Evolutionary conservation across 2,888 invertebrate species (phyloP).

Genomic region (Pristionchus japonicus): DNA sequence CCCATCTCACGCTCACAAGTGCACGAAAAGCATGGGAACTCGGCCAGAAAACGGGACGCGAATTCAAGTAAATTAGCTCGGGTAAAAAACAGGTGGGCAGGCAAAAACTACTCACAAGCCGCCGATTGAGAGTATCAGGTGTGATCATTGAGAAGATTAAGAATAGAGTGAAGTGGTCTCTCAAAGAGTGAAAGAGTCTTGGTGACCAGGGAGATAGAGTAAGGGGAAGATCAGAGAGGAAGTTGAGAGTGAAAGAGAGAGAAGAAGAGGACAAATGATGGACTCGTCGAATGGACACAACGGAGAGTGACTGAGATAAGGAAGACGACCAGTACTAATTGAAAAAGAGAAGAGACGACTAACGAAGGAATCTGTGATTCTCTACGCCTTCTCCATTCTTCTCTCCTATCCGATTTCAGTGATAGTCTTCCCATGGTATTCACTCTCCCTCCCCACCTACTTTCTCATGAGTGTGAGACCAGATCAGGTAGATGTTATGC

Average conservation of each 20-base stretch:
- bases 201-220: not conserved
- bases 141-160: not conserved
- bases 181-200: not conserved
- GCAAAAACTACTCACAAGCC: slow-evolving; percentile 14
- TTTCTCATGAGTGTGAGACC: not conserved
- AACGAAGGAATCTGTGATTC: slow-evolving; percentile 19
- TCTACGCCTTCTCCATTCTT: not conserved
- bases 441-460: not conserved
- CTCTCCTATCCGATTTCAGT: slow-evolving; percentile 22
- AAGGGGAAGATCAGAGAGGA: not conserved
- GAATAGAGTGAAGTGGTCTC: not conserved
- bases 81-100: not conserved
- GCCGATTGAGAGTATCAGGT: not conserved
- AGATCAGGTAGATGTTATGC: not conserved
- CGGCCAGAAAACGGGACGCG: not conserved
- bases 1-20: not conserved
- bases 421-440: not conserved
- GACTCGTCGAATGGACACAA: not conserved
- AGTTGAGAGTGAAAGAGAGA: not conserved
- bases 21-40: slow-evolving; percentile 21
- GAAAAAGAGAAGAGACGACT: slow-evolving; percentile 35
- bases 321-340: not conserved
- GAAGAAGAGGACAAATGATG: not conserved
- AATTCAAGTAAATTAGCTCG: not conserved
- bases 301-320: not conserved